Evolutionary conservation across 2,888 invertebrate species (phyloP).

Genomic region (Phalangium opilio): DNA sequence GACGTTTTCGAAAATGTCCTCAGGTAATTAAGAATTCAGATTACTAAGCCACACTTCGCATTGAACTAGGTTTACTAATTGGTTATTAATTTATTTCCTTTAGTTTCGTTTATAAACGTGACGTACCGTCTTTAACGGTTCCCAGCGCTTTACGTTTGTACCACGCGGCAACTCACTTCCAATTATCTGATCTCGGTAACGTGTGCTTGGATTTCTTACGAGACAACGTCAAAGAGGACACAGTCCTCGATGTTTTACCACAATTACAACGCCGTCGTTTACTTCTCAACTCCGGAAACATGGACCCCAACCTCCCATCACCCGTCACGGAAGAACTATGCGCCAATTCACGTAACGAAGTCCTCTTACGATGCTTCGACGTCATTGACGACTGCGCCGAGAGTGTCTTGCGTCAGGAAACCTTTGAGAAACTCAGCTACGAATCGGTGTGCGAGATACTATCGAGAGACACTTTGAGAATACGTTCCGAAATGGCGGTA

Average conservation of each 20-base stretch:
- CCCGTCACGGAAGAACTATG: conserved; percentile 9
- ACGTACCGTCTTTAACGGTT: conserved; percentile 44
- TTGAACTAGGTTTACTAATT: too few relatives aligned
- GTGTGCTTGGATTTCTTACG: conserved; percentile 51
- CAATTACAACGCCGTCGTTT: conserved; percentile 23
- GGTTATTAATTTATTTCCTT: too few relatives aligned
- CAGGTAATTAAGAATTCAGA: too few relatives aligned
- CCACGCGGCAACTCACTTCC: conserved; percentile 55
- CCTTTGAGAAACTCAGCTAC: conserved; percentile 45
- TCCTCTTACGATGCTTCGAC: conserved; percentile 49
- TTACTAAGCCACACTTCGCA: too few relatives aligned
- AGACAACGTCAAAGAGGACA: conserved; percentile 44
- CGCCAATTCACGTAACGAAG: conserved; percentile 38
- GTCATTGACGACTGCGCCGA: conserved; percentile 44
- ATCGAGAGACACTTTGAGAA: conserved; percentile 48
- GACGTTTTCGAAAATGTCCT: conserved; percentile 50
- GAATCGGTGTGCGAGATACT: conserved; percentile 49
- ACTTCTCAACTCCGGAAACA: neutral
- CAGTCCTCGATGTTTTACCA: conserved; percentile 48
- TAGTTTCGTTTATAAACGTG: conserved; percentile 48
- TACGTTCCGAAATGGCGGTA: conserved; percentile 40
- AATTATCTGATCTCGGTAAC: conserved; percentile 50
- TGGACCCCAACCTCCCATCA: conserved; percentile 7
- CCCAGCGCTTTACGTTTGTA: conserved; percentile 51
- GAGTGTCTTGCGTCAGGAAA: conserved; percentile 37